These are phyloP conservation scores for Gnathonemus echidnorhynchus DNA, from an alignment of 2,113 vertebrate genomes.

Conservation along the genomic window DNA sequence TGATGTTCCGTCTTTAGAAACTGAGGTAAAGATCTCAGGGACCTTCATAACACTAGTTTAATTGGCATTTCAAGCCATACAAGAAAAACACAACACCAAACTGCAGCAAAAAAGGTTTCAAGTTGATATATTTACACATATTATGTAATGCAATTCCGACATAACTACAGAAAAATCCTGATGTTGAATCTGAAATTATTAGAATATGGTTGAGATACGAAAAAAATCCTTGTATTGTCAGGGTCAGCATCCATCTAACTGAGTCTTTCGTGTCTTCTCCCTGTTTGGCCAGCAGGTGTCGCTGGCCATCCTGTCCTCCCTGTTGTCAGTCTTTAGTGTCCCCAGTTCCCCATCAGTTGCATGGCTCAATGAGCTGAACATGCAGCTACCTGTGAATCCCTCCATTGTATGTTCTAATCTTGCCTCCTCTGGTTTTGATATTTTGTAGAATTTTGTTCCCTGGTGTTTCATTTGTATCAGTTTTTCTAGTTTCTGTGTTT, in stretches of 20 bases:
- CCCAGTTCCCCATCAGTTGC: accelerated
- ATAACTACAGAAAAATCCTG: background rate
- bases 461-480: no score
- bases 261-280: no score
- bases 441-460: no score
- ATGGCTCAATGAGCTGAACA: no score
- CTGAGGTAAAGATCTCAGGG: background rate
- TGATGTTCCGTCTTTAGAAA: background rate
- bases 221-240: background rate
- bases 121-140: background rate
- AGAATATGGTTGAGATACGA: background rate
- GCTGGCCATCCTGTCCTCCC: no score
- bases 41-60: background rate
- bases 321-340: no score
- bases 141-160: background rate
- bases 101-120: background rate
- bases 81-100: background rate
- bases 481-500: no score
- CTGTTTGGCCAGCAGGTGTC: no score
- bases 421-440: no score
- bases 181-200: background rate
- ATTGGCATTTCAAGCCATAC: background rate
- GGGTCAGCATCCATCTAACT: no score
- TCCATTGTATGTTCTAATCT: no score
- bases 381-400: no score